phyloP scores from a whole-genome alignment of 2,888 invertebrate genomes.

The Crocallis elinguaria region DNA sequence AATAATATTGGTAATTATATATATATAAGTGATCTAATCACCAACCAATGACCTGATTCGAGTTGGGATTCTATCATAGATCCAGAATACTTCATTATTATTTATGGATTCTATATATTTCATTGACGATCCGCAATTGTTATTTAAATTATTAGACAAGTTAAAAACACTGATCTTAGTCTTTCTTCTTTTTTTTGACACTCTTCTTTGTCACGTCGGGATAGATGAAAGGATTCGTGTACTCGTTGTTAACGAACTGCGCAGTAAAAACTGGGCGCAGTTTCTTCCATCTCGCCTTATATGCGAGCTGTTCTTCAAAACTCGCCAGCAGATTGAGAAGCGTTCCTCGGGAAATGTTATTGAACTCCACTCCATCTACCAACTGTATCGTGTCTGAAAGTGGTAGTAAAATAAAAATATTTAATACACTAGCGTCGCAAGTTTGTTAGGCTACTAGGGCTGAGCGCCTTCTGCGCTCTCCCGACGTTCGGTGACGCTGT shows the following conservation, averaged over 20 bases:
- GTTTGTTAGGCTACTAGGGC: too few relatives aligned
- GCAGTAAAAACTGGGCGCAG: conserved; percentile 55
- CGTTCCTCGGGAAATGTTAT: conserved; percentile 50
- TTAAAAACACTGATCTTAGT: neutral
- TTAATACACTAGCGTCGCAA: too few relatives aligned
- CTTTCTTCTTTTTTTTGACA: neutral
- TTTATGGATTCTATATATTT: too few relatives aligned
- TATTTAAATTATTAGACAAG: too few relatives aligned
- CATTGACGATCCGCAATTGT: too few relatives aligned
- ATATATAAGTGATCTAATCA: too few relatives aligned
- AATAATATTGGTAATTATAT: too few relatives aligned
- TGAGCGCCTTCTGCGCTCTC: too few relatives aligned
- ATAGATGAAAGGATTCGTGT: conserved; percentile 61
- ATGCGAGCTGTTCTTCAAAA: conserved; percentile 54
- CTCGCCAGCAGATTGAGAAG: conserved; percentile 60
- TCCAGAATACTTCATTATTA: too few relatives aligned
- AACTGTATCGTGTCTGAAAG: conserved; percentile 9
- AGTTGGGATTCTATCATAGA: too few relatives aligned
- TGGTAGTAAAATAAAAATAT: neutral
- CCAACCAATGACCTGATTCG: too few relatives aligned
- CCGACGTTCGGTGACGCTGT: too few relatives aligned
- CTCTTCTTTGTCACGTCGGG: conserved; percentile 39
- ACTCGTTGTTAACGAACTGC: conserved; percentile 62
- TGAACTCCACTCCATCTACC: conserved; percentile 55
- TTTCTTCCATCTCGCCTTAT: conserved; percentile 30